Conservation (phyloP, 2,797 vertebrate genomes). For the Parotocinclus haroldoi region DNA sequence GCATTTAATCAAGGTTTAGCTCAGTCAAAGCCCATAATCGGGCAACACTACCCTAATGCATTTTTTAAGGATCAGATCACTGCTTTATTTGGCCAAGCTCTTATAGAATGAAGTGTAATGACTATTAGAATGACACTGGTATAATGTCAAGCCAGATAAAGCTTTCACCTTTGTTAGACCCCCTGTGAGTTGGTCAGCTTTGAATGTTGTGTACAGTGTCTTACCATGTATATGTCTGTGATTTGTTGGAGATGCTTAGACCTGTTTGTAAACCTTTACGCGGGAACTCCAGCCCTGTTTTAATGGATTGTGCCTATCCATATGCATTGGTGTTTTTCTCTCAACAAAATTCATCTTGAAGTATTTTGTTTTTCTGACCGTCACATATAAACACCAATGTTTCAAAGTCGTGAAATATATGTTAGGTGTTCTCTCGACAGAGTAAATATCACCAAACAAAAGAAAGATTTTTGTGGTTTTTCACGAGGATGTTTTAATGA, state of each 20-base stretch:
- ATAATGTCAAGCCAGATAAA: constrained; percentile 58
- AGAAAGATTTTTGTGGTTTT: too few species aligned
- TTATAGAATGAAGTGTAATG: too few species aligned
- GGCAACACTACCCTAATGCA: too few species aligned
- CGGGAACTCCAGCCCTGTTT: constrained; percentile 65
- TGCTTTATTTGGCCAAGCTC: too few species aligned
- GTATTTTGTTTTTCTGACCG: not conserved
- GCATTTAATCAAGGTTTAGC: too few species aligned
- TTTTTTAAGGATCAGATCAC: too few species aligned
- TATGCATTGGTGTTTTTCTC: constrained; percentile 5
- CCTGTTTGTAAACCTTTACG: constrained; percentile 67
- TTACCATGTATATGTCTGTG: constrained; percentile 73
- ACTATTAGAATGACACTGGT: not conserved
- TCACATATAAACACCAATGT: not conserved
- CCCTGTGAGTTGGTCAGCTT: constrained; percentile 77
- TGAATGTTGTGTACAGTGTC: constrained; percentile 78
- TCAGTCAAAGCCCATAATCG: too few species aligned
- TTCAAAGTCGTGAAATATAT: not conserved
- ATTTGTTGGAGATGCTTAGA: constrained; percentile 70
- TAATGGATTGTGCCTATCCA: constrained; percentile 44
- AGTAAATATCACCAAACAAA: too few species aligned
- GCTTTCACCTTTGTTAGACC: constrained; percentile 74
- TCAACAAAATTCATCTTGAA: not conserved
- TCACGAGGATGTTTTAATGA: too few species aligned
- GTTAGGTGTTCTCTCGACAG: too few species aligned